Conservation (phyloP, 2,888 invertebrate species). For the Melikaiella ostensackeni region DNA sequence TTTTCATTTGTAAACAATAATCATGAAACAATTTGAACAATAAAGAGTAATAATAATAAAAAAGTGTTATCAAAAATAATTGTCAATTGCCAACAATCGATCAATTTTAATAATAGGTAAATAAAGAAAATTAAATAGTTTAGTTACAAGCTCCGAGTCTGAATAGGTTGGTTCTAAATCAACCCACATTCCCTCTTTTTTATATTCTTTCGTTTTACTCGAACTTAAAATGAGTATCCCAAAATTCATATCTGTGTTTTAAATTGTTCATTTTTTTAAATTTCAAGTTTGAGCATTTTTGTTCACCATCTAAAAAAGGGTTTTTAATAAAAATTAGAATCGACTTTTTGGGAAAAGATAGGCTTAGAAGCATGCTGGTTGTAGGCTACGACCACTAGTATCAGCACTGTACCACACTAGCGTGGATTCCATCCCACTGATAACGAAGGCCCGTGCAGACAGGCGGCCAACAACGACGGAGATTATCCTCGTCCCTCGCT, state of each 20-base stretch:
- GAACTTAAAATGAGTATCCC: too few species aligned
- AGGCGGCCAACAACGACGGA: conserved; percentile 65
- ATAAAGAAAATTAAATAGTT: too few species aligned
- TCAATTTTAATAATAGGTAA: too few species aligned
- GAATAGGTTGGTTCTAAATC: too few species aligned
- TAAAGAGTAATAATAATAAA: too few species aligned
- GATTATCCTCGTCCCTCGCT: conserved; percentile 57
- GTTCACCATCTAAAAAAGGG: background rate
- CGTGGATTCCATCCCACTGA: conserved; percentile 53
- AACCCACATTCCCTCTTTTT: too few species aligned
- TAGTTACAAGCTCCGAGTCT: too few species aligned
- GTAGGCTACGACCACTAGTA: conserved; percentile 36
- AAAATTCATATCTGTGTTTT: background rate
- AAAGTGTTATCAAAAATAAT: too few species aligned
- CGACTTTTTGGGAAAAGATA: background rate
- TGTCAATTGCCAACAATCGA: too few species aligned
- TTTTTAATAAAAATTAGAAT: background rate
- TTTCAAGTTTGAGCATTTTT: background rate
- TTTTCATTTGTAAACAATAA: too few species aligned
- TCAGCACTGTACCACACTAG: background rate
- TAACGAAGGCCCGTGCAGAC: conserved; percentile 63
- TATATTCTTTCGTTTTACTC: too few species aligned
- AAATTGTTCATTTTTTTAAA: background rate
- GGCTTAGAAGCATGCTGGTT: background rate
- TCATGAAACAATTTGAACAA: too few species aligned